Percentiles rank a stretch among this genome's conserved stretches.
These are phyloP conservation scores for Pterocles orientalis DNA, from an alignment of 2,113 vertebrate genomes.

Conservation along the genomic window DNA sequence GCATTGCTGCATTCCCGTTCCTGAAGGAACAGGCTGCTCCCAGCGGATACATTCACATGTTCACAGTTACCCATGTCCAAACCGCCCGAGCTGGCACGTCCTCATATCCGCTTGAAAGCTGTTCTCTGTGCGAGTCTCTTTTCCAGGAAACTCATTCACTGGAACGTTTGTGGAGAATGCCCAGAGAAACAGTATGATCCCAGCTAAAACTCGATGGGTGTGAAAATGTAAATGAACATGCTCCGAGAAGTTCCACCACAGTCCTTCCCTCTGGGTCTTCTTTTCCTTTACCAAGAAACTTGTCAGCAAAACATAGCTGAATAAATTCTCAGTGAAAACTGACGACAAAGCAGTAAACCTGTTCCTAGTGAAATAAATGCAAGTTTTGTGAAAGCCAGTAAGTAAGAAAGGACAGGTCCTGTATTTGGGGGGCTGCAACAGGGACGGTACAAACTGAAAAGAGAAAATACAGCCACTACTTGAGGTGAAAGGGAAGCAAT, in stretches of 20 bases:
- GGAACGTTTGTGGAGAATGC: background rate
- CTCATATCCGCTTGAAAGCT: background rate
- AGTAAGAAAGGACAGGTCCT: background rate
- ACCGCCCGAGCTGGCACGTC: background rate
- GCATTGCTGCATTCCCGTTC: background rate
- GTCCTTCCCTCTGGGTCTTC: background rate
- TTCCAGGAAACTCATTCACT: slow-evolving; percentile 12
- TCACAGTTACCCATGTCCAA: background rate
- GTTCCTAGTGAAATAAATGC: background rate
- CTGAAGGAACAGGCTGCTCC: background rate
- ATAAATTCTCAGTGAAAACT: background rate
- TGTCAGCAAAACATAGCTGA: background rate
- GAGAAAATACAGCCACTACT: background rate
- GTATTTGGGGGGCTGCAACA: background rate
- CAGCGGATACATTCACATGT: background rate
- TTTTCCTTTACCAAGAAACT: background rate
- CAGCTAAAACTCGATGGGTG: background rate
- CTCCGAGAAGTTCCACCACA: background rate
- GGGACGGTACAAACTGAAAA: background rate
- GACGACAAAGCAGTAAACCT: background rate
- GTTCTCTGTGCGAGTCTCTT: background rate
- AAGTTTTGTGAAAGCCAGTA: background rate
- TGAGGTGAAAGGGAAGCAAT: background rate
- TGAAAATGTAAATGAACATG: background rate
- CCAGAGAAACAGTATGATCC: background rate